Base-by-base conservation (phyloP, 1,140 invertebrate species). In the Psix sp. region DNA sequence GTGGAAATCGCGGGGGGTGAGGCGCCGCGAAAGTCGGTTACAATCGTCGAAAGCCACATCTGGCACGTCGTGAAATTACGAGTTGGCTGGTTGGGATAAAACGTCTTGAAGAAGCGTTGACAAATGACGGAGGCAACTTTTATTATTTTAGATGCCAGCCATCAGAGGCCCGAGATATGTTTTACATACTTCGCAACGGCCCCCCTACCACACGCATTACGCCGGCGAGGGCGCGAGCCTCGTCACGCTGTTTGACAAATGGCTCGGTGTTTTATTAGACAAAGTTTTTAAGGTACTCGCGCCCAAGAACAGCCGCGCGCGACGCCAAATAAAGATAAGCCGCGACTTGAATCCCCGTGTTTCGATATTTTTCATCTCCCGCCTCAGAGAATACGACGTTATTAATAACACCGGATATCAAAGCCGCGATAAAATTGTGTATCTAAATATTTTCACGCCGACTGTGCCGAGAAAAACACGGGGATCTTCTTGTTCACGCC, bases 131-230 rank as follows among this genome's bases (percentile, higher is more conserved):
- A 84, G 79, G 77, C 80, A 80, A 83, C 76, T 87, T 87, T 86
- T 87, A 87, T 87, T 86, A 87, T 87, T 87, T 87, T 86, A 86
- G 81, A 86, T 86, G 81, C 81, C 78, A 74, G 76, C 82, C 81
- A 83, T 84, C 82, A 79, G 74, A 52, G 77, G 73, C 72, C 26
- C 49, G 66, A 39, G 74, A 81, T 85, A 78, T 83, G 81, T 84
- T 86, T 86, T 87, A 86, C 86, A 87, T 86, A 84, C 80, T 86
- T 82, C 75, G 71, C 70, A 67, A 65, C 75, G 51, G 51, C 45
- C 73, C 51, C 56, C 57, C 59, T 52, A 51, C 62, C 45, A 59
- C 21, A 51, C 72, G 36, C 63, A 51, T 72, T 73, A 66, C 17
- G 45, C n/a, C n/a, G 33, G 36, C 40, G 35, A n/a, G 46, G 42